Conservation (phyloP, 1,140 invertebrate species). For the Drosophila nebulosa region DNA sequence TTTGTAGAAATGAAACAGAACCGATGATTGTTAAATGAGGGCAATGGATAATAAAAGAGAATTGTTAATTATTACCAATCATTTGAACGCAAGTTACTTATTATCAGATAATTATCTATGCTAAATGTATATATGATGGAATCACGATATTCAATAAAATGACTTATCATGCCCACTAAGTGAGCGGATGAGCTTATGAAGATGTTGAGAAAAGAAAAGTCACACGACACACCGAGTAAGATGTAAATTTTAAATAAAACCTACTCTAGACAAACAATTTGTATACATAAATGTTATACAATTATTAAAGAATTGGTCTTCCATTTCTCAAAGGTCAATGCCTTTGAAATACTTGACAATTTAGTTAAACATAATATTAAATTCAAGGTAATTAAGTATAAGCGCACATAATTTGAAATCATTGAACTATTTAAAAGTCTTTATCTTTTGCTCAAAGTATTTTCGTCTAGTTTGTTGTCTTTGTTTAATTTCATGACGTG, state of each 20-base stretch:
- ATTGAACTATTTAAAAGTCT: no score
- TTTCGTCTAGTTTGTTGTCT: background rate
- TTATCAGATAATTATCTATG: background rate
- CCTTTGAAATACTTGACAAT: no score
- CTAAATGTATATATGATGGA: background rate
- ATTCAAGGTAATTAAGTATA: no score
- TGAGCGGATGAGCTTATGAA: background rate
- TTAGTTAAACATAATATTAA: no score
- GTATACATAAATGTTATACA: no score
- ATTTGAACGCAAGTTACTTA: background rate
- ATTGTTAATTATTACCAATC: background rate
- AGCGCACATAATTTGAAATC: no score
- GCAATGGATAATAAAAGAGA: background rate
- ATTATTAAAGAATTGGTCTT: no score
- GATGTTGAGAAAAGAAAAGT: background rate
- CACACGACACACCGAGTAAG: background rate
- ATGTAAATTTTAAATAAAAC: background rate
- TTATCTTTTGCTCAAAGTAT: no score
- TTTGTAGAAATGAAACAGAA: background rate
- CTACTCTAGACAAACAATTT: no score
- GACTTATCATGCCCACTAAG: background rate
- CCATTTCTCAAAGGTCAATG: no score
- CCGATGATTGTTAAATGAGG: background rate
- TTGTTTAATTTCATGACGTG: background rate
- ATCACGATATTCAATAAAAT: background rate